Evolutionary conservation across 2,113 vertebrate genomes (phyloP).

Genomic region (Myrmophylax atrothorax): DNA sequence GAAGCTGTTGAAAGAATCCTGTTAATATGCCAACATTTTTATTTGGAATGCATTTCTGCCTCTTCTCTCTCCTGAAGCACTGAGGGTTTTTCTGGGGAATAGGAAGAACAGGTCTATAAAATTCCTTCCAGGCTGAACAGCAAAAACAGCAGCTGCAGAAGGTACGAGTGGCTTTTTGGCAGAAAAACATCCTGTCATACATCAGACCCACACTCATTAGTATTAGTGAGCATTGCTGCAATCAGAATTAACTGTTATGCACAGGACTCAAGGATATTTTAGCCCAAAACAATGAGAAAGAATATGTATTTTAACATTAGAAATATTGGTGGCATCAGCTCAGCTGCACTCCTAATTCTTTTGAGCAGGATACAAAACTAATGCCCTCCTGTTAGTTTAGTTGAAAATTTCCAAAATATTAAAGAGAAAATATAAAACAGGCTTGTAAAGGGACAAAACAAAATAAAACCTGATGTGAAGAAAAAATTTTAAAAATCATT

Average conservation of each 20-base stretch:
- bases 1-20: not conserved
- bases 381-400: not conserved
- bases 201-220: not conserved
- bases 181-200: slow-evolving; percentile 14
- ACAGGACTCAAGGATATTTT: not conserved
- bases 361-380: not conserved
- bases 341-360: not conserved
- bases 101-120: not conserved
- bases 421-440: not conserved
- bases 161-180: slow-evolving; percentile 9
- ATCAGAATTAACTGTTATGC: not conserved
- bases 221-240: not conserved
- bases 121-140: not conserved
- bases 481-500: not conserved
- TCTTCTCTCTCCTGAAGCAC: not conserved
- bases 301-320: not conserved
- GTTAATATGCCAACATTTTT: not conserved
- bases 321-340: not conserved
- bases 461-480: not conserved
- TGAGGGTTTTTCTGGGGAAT: not conserved
- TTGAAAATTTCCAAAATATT: not conserved
- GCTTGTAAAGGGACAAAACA: not conserved
- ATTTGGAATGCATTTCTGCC: not conserved
- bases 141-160: slow-evolving; percentile 26
- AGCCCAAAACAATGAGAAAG: not conserved